Conservation (phyloP, 2,113 vertebrate species). For the Hippocampus comes region DNA sequence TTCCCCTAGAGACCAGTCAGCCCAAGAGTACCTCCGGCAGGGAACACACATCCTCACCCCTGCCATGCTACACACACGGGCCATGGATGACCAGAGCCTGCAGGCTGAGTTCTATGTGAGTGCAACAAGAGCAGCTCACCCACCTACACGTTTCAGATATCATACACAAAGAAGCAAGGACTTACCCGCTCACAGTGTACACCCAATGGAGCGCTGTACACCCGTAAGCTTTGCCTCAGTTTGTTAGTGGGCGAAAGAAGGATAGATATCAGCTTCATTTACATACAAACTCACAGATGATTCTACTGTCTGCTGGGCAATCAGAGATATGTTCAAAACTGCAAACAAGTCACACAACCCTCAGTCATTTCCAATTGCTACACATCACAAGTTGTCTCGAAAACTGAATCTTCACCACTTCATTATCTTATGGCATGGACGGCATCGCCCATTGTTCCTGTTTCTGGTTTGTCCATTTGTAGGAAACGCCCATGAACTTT, state of each 20-base stretch:
- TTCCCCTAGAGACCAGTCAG: conserved; percentile 89
- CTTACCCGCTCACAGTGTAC: conserved; percentile 28
- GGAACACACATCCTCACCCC: conserved; percentile 83
- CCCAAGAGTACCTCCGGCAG: conserved; percentile 86
- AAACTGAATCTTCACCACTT: neutral
- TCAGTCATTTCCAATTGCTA: conserved; percentile 9
- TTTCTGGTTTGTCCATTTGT: conserved; percentile 45
- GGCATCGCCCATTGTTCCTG: conserved; percentile 30
- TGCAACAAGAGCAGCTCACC: conserved; percentile 14
- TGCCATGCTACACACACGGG: conserved; percentile 84
- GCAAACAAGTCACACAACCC: conserved; percentile 3
- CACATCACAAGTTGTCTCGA: neutral
- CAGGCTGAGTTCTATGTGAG: conserved; percentile 97
- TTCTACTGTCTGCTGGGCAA: conserved; percentile 37
- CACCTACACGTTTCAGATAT: conserved; percentile 39
- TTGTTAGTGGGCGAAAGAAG: conserved; percentile 50
- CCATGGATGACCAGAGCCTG: conserved; percentile 88
- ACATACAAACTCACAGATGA: conserved; percentile 46
- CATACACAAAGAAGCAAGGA: conserved; percentile 23
- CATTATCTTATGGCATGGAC: too few relatives aligned
- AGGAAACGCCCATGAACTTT: conserved; percentile 99
- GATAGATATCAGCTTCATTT: conserved; percentile 44
- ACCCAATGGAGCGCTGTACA: conserved; percentile 36
- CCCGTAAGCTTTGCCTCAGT: conserved; percentile 51
- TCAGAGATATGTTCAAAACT: conserved; percentile 17